Evolutionary conservation across 2,888 invertebrate species (phyloP).

Genomic region (Gastrophysa polygoni): DNA sequence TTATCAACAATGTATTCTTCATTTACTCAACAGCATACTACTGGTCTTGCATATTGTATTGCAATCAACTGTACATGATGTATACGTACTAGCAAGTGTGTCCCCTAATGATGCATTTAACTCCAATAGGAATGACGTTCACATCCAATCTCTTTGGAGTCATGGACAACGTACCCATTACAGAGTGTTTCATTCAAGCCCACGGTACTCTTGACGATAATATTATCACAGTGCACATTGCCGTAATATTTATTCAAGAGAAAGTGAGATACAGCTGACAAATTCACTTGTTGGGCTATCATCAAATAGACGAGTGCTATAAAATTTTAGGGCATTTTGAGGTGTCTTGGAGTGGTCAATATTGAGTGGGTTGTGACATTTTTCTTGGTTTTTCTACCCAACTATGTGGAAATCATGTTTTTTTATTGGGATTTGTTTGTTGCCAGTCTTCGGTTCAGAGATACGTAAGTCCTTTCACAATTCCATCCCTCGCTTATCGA

Average conservation of each 20-base stretch:
- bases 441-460: slow-evolving; percentile 17
- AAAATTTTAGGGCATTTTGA: neutral
- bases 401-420: slow-evolving; percentile 25
- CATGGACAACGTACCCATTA: slow-evolving; percentile 24
- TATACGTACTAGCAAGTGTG: neutral
- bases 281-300: slow-evolving; percentile 43
- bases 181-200: slow-evolving; percentile 16
- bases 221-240: slow-evolving; percentile 19
- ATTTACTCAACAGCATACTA: too few relatives aligned
- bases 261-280: slow-evolving; percentile 25
- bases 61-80: neutral
- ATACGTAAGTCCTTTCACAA: slow-evolving; percentile 21
- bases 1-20: too few relatives aligned
- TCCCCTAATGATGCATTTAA: neutral
- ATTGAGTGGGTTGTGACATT: neutral
- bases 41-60: neutral
- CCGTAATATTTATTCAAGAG: slow-evolving; percentile 20
- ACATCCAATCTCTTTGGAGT: slow-evolving; percentile 8
- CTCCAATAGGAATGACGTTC: slow-evolving; percentile 4
- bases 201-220: slow-evolving; percentile 20
- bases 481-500: neutral
- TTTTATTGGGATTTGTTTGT: slow-evolving; percentile 15
- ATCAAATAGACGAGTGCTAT: slow-evolving; percentile 41
- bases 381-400: neutral
- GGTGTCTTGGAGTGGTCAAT: neutral